Base-by-base conservation (phyloP, 2,113 vertebrate species). In the Fregetta grallaria region DNA sequence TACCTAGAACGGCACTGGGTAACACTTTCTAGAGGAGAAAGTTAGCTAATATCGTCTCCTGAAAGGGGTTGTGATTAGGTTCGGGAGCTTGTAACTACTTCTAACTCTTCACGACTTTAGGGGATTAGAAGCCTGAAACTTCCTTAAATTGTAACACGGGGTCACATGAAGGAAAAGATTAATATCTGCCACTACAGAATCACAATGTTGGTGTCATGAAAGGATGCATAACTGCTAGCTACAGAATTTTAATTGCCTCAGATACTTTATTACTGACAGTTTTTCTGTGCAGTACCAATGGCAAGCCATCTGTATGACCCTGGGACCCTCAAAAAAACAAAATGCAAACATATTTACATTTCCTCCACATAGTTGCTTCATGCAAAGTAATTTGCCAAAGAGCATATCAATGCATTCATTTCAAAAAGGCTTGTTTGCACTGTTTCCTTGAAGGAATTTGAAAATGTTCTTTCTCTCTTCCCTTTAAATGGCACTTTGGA, bases 191-290 rank as follows among this genome's bases (percentile, higher is more conserved):
- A 4, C 5, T 4, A 13, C 18, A 53, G 29, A 22, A 17, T 9
- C 14, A 6, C 29, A n/a, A 10, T 0, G 0, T 0, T 50, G 45
- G 15, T 36, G 36, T 18, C n/a, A 7, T 30, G 67, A 11, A 13
- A 40, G 13, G n/a, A 23, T 6, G 36, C 44, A 13, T 8, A 29
- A 20, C 18, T 27, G 72, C 21, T 6, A 13, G 5, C 56, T 9
- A 4, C 7, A 12, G 52, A 21, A 38, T 5, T 38, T 22, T 3
- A 38, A 66, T 40, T 22, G 56, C 34, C 34, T 52, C 45, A 13
- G 44, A 49, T 22, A 21, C 45, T 9, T 17, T 10, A n/a, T 45
- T 6, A 7, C 45, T 9, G 22, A 17, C 5, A 56, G 30, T 9
- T 84, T 21, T 29, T 15, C 58, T 36, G 25, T 6, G 45, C 65